Percentiles rank a stretch among this genome's conserved stretches.
phyloP scores from a whole-genome alignment of 1,140 invertebrate genomes.

The Megalonaias nervosa region DNA sequence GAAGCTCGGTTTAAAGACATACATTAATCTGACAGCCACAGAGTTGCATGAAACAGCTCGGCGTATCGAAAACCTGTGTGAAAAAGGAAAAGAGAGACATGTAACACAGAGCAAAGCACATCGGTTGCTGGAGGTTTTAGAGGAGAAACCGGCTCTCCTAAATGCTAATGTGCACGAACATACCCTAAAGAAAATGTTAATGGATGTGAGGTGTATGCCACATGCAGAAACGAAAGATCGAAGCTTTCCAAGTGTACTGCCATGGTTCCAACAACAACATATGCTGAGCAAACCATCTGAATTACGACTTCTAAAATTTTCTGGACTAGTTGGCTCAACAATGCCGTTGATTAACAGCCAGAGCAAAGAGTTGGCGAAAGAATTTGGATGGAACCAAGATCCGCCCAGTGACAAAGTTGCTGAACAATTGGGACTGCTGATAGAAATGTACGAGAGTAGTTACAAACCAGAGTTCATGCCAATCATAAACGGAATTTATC shows the following conservation, averaged over 20 bases:
- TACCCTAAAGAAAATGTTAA: neutral
- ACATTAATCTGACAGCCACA: neutral
- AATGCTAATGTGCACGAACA: neutral
- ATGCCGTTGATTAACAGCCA: neutral
- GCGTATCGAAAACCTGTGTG: neutral
- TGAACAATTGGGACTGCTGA: constrained; percentile 14
- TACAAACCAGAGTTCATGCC: constrained; percentile 4
- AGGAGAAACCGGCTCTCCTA: neutral
- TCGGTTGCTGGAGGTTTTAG: constrained; percentile 3
- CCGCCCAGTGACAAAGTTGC: constrained; percentile 6
- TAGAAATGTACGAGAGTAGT: neutral
- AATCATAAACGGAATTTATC: constrained; percentile 8
- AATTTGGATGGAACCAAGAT: constrained; percentile 6
- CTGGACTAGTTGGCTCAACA: constrained; percentile 6
- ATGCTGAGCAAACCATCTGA: constrained; percentile 1
- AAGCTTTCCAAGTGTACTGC: constrained; percentile 4
- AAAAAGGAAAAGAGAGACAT: neutral
- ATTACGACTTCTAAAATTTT: neutral
- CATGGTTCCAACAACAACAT: constrained; percentile 6
- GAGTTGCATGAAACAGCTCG: neutral
- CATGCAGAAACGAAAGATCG: neutral
- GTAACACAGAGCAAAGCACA: neutral
- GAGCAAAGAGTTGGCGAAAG: neutral
- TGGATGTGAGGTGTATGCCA: neutral
- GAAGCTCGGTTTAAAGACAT: constrained; percentile 18